These are phyloP conservation scores for Lanius collurio DNA, from an alignment of 2,113 vertebrate species.

Conservation along the genomic window DNA sequence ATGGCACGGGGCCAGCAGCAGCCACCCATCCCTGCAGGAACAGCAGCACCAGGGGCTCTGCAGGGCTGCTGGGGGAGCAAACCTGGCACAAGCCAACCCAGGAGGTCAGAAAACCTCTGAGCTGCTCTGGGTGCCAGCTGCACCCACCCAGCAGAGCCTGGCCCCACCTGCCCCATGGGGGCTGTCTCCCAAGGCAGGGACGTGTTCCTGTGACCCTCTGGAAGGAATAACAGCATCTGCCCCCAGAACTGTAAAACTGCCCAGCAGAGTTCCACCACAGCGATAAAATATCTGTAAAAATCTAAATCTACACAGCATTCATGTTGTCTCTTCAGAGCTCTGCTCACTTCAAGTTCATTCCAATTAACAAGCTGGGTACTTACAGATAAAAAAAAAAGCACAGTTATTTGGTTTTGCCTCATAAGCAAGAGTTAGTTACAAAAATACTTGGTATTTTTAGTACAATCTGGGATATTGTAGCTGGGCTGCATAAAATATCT, in stretches of 20 bases:
- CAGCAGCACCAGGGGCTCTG: background rate
- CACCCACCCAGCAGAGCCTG: fast-evolving
- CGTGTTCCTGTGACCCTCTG: fast-evolving
- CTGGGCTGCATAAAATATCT: background rate
- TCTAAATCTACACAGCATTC: background rate
- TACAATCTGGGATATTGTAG: background rate
- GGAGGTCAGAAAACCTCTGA: background rate
- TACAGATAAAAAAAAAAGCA: background rate
- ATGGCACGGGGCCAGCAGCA: fast-evolving
- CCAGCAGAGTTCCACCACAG: background rate
- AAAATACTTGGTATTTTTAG: conserved; percentile 42
- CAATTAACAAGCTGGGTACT: background rate
- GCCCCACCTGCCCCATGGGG: background rate
- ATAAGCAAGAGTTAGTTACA: conserved; percentile 32
- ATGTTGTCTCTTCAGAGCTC: background rate
- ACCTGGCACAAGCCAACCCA: background rate
- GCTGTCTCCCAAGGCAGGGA: background rate
- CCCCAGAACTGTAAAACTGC: background rate
- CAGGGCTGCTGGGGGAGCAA: background rate
- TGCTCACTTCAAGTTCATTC: background rate
- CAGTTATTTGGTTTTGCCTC: conserved; percentile 23
- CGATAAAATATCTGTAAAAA: background rate
- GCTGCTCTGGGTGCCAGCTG: background rate
- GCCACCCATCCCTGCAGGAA: no score
- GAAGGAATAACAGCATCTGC: background rate